Percentiles rank a stretch among this genome's conserved stretches.
These are phyloP conservation scores for Caenorhabditis doughertyi DNA, from an alignment of 2,888 invertebrate genomes.

Conservation along the genomic window DNA sequence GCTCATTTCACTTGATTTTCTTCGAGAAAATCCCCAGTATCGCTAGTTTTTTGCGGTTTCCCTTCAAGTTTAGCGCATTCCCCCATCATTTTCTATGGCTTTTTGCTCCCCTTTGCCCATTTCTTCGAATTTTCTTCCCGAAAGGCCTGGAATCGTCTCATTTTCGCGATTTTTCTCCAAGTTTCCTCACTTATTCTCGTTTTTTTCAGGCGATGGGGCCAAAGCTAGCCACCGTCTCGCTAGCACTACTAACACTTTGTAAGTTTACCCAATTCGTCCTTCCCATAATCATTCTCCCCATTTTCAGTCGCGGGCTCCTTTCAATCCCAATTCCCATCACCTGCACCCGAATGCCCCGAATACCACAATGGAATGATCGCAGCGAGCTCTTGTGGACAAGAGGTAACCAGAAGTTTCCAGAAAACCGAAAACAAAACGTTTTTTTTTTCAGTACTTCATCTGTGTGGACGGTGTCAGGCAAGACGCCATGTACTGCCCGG, in stretches of 20 bases:
- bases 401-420: slow-evolving; percentile 11
- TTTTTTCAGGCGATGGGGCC: slow-evolving; percentile 62
- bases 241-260: slow-evolving; percentile 56
- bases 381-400: slow-evolving; percentile 48
- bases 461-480: slow-evolving; percentile 57
- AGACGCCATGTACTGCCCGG: slow-evolving; percentile 51
- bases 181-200: background rate
- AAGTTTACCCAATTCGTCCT: no score
- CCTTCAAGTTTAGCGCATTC: no score
- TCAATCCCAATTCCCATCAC: slow-evolving; percentile 24
- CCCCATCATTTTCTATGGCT: no score
- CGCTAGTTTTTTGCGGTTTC: no score
- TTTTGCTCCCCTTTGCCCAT: no score
- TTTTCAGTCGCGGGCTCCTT: slow-evolving; percentile 44
- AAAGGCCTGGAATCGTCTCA: no score
- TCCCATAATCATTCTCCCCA: no score
- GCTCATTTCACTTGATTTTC: no score
- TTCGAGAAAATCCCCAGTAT: no score
- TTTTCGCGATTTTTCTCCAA: no score
- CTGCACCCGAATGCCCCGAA: slow-evolving; percentile 29
- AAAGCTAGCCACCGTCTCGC: slow-evolving; percentile 40
- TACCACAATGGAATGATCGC: slow-evolving; percentile 52
- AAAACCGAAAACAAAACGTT: background rate
- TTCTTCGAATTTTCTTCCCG: no score
- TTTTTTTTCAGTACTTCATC: slow-evolving; percentile 51